Percentiles rank a stretch among this genome's conserved stretches.
Conservation (phyloP, 2,797 vertebrate genomes). For the Semaprochilodus insignis region DNA sequence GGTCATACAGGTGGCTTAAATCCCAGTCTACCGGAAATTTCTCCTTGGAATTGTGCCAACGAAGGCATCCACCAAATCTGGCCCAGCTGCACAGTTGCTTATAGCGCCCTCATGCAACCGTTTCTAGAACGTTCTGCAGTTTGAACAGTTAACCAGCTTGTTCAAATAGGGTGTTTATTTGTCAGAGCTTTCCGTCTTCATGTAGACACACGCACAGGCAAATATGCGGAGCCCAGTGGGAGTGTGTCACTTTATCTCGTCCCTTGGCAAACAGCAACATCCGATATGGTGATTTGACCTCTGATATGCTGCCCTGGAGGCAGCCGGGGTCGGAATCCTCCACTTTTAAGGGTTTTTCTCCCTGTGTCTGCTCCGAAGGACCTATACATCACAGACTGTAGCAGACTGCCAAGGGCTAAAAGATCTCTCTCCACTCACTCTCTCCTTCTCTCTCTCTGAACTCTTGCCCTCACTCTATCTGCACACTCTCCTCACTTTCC, state of each 20-base stretch:
- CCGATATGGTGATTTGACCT: conserved; percentile 81
- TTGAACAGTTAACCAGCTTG: too few species aligned
- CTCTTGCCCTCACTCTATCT: background rate
- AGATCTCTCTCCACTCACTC: background rate
- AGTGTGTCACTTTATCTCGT: conserved; percentile 59
- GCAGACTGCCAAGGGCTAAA: background rate
- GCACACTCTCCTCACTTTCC: background rate
- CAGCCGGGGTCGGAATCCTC: conserved; percentile 17
- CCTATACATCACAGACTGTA: conserved; percentile 1
- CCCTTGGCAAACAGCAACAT: conserved; percentile 77
- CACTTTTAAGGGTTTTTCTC: conserved; percentile 35
- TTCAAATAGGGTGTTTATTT: too few species aligned
- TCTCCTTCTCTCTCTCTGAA: background rate
- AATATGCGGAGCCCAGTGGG: conserved; percentile 50
- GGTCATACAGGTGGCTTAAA: too few species aligned
- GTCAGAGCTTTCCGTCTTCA: background rate
- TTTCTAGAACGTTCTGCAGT: too few species aligned
- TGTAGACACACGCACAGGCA: background rate
- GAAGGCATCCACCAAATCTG: too few species aligned
- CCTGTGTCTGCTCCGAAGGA: conserved; percentile 31
- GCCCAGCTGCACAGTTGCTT: too few species aligned
- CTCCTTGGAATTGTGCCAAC: too few species aligned
- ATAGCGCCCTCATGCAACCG: too few species aligned
- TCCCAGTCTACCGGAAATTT: too few species aligned
- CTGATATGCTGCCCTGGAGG: conserved; percentile 74